Conservation (phyloP, 2,888 invertebrate species). For the Philonicus albiceps region DNA sequence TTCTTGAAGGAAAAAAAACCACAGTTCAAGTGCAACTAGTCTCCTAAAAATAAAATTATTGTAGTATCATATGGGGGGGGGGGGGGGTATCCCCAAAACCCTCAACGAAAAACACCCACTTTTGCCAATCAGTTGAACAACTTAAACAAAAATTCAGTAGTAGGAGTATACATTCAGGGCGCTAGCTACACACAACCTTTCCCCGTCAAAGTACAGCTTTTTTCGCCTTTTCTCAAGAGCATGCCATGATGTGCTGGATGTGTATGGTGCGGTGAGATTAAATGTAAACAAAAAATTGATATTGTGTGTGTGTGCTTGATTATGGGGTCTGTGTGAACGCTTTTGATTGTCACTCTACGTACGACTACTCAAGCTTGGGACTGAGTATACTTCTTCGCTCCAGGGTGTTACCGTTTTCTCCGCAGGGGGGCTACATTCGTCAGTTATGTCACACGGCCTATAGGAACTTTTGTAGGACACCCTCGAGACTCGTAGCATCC, state of each 20-base stretch:
- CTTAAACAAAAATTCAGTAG: background rate
- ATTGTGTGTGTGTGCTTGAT: background rate
- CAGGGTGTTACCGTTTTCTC: background rate
- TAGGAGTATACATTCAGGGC: background rate
- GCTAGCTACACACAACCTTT: background rate
- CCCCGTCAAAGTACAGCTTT: background rate
- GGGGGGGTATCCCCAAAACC: no score
- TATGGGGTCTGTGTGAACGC: background rate
- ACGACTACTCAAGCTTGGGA: background rate
- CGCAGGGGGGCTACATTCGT: background rate
- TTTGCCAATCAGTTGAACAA: background rate
- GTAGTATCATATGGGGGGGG: no score
- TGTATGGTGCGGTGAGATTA: background rate
- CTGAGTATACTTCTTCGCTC: background rate
- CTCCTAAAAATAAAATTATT: background rate
- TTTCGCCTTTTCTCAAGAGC: background rate
- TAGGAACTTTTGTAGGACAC: background rate
- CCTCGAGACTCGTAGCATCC: background rate
- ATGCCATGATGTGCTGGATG: background rate
- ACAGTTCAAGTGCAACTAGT: background rate
- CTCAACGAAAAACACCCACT: background rate
- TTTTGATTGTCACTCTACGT: slow-evolving; percentile 12
- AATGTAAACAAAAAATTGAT: slow-evolving; percentile 18
- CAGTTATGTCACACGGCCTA: background rate
- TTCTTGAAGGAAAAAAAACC: background rate